A percentile compares a stretch with the other conserved stretches of the same genome.
phyloP scores from a whole-genome alignment of 37 sponge, comb jelly and placozoan genomes.

The Haliclona indistincta region DNA sequence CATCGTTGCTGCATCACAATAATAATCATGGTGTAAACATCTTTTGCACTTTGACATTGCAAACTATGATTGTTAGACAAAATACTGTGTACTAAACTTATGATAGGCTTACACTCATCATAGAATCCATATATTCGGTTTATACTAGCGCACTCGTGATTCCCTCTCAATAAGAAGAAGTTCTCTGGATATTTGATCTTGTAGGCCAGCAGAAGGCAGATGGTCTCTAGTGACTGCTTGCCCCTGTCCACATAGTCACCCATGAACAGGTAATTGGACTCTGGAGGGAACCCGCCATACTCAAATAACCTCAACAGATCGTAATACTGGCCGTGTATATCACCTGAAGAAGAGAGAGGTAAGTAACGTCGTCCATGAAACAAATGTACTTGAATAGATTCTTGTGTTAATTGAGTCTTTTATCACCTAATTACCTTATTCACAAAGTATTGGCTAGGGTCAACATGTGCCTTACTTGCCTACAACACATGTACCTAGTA shows the following conservation, averaged over 20 bases:
- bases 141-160: slow-evolving; percentile 99
- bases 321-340: slow-evolving; percentile 96
- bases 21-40: not conserved
- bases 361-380: not conserved
- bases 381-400: too few relatives aligned
- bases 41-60: too few relatives aligned
- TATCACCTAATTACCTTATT: too few relatives aligned
- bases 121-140: slow-evolving; percentile 99
- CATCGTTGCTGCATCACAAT: not conserved
- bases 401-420: too few relatives aligned
- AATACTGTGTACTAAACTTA: not conserved
- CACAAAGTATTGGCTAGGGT: too few relatives aligned
- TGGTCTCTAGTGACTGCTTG: slow-evolving; percentile 95
- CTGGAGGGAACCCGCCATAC: slow-evolving; percentile 96
- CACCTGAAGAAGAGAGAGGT: slow-evolving; percentile 46
- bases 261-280: slow-evolving; percentile 92
- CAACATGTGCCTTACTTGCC: too few relatives aligned
- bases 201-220: slow-evolving; percentile 96
- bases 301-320: slow-evolving; percentile 92
- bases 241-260: slow-evolving; percentile 97
- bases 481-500: too few relatives aligned
- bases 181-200: slow-evolving; percentile 99
- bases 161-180: slow-evolving; percentile 97
- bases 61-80: not conserved
- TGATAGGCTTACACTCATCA: slow-evolving; percentile 94